phyloP scores from a whole-genome alignment of 2,113 vertebrate genomes.

The Phrynosoma platyrhinos region DNA sequence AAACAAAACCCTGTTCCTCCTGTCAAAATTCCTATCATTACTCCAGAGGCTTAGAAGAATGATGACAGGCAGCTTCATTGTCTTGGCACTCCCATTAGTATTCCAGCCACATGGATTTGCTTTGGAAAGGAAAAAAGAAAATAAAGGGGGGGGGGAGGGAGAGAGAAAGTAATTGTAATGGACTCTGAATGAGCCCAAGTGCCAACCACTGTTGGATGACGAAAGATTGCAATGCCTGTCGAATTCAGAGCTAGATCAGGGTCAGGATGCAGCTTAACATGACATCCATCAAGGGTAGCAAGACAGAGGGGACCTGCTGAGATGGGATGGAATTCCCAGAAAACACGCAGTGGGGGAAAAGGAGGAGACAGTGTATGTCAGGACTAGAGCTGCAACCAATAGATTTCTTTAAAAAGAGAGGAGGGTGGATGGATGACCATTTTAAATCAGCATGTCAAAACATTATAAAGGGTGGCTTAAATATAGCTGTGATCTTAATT shows the following conservation, averaged over 20 bases:
- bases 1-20: background rate
- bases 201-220: conserved; percentile 33
- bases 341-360: background rate
- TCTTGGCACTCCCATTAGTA: conserved; percentile 33
- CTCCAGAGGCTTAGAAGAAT: background rate
- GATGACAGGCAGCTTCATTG: conserved; percentile 9
- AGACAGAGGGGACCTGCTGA: background rate
- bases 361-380: rapidly evolving
- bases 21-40: background rate
- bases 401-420: background rate
- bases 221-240: background rate
- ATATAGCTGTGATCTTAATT: background rate
- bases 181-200: conserved; percentile 49
- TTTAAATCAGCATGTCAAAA: background rate
- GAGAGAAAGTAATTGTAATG: conserved; percentile 31
- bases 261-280: conserved; percentile 43
- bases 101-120: background rate
- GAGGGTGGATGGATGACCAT: background rate
- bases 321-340: background rate
- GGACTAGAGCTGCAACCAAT: background rate
- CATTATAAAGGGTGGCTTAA: background rate
- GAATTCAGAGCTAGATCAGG: background rate
- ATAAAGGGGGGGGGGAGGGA: too few relatives aligned
- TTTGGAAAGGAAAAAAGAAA: conserved; percentile 13
- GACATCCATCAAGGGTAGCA: conserved; percentile 30